Evolutionary conservation across 2,888 invertebrate species (phyloP).

Genomic region (Lepeophtheirus nordmannii): DNA sequence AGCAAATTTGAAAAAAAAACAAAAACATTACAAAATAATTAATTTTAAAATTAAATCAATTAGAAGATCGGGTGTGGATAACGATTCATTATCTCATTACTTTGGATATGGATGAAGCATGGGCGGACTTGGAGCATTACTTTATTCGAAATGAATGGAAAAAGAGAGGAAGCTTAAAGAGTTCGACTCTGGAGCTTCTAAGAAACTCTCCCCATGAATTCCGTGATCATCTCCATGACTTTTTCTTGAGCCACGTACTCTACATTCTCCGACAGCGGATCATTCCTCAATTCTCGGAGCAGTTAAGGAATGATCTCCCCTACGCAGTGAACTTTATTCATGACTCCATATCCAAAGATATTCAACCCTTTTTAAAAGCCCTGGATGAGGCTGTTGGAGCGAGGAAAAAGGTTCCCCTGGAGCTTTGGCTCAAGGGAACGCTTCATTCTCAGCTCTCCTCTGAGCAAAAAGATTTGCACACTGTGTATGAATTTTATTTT

Average conservation of each 20-base stretch:
- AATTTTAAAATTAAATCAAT: no score
- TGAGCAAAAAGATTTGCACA: not conserved
- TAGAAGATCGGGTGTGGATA: no score
- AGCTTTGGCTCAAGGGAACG: not conserved
- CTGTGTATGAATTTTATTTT: not conserved
- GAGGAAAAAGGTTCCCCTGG: not conserved
- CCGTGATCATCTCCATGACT: not conserved
- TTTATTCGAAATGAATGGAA: not conserved
- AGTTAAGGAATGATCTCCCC: not conserved
- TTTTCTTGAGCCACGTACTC: slow-evolving; percentile 2
- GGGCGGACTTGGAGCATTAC: not conserved
- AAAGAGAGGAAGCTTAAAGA: not conserved
- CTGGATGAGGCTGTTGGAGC: not conserved
- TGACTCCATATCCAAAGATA: not conserved
- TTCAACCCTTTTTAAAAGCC: not conserved
- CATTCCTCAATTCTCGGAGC: not conserved
- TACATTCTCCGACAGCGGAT: not conserved
- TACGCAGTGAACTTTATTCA: not conserved
- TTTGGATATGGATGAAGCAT: not conserved
- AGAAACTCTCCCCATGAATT: not conserved
- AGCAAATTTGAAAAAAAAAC: no score
- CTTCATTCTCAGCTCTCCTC: not conserved
- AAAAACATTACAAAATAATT: no score
- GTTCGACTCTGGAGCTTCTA: no score
- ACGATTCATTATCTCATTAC: no score